Conservation (phyloP, 2,797 vertebrate species). For the Varecia variegata region DNA sequence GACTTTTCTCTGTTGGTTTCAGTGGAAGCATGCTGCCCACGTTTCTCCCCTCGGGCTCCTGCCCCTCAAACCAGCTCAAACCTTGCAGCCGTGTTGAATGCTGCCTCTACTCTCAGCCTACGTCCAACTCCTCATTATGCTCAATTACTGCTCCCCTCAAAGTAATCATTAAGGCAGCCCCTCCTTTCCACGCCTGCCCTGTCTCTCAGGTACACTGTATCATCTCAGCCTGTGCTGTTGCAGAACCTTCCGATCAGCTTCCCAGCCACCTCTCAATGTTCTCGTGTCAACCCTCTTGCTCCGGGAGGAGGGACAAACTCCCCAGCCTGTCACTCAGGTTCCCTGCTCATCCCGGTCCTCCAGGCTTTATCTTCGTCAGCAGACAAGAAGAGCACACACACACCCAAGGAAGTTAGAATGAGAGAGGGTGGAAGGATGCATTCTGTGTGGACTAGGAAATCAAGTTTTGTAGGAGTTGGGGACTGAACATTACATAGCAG, state of each 20-base stretch:
- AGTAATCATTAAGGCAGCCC: neutral
- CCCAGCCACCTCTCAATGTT: neutral
- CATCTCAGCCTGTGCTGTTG: neutral
- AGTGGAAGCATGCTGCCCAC: neutral
- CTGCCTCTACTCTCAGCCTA: neutral
- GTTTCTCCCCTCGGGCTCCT: neutral
- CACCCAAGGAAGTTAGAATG: neutral
- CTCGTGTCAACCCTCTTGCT: neutral
- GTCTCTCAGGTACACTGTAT: neutral
- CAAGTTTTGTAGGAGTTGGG: rapidly evolving
- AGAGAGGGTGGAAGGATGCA: neutral
- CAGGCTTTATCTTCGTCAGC: neutral
- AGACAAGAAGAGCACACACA: neutral
- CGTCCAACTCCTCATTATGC: rapidly evolving
- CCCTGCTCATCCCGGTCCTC: neutral
- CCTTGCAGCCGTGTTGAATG: rapidly evolving
- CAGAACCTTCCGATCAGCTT: neutral
- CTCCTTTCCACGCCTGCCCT: neutral
- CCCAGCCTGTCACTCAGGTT: neutral
- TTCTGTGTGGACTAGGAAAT: neutral
- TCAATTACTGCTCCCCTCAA: neutral
- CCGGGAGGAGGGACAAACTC: neutral
- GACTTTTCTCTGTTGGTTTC: neutral
- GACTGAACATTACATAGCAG: too few species aligned
- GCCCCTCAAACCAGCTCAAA: too few species aligned